A percentile compares a stretch with the other conserved stretches of the same genome.
Evolutionary conservation across 2,797 vertebrate species (phyloP).

Genomic region (Molossus molossus): DNA sequence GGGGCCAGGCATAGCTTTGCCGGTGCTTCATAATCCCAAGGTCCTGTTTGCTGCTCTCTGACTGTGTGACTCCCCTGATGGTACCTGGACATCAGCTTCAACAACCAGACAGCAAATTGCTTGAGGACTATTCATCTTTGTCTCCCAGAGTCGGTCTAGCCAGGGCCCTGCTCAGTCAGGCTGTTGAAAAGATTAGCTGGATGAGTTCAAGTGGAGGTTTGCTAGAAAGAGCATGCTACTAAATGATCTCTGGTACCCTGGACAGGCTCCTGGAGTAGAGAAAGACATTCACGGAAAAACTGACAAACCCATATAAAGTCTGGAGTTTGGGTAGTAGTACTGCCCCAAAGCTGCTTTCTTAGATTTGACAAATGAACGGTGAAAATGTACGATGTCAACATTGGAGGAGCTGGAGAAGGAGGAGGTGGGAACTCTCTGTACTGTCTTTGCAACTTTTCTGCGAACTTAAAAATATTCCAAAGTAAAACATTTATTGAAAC

Average conservation of each 20-base stretch:
- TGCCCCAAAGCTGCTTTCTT: not conserved
- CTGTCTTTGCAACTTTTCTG: slow-evolving; percentile 25
- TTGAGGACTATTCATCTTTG: not conserved
- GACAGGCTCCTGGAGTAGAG: slow-evolving; percentile 10
- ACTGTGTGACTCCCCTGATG: rapidly evolving
- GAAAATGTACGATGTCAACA: not conserved
- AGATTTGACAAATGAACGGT: not conserved
- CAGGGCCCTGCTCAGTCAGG: not conserved
- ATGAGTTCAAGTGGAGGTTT: not conserved
- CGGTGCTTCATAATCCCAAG: not conserved
- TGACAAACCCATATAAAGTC: not conserved
- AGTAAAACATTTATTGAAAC: slow-evolving; percentile 34
- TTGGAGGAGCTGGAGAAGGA: not conserved
- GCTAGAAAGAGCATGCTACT: not conserved
- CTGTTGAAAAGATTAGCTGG: not conserved
- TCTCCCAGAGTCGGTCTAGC: not conserved
- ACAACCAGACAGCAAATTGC: not conserved
- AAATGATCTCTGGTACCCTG: not conserved
- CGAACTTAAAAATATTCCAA: not conserved
- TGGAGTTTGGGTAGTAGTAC: not conserved
- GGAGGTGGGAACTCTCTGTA: not conserved
- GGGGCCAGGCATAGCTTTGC: not conserved
- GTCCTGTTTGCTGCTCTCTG: not conserved
- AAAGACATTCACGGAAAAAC: not conserved
- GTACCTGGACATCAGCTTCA: not conserved